Base-by-base conservation (phyloP, 2,797 vertebrate species). In the Miichthys miiuy region DNA sequence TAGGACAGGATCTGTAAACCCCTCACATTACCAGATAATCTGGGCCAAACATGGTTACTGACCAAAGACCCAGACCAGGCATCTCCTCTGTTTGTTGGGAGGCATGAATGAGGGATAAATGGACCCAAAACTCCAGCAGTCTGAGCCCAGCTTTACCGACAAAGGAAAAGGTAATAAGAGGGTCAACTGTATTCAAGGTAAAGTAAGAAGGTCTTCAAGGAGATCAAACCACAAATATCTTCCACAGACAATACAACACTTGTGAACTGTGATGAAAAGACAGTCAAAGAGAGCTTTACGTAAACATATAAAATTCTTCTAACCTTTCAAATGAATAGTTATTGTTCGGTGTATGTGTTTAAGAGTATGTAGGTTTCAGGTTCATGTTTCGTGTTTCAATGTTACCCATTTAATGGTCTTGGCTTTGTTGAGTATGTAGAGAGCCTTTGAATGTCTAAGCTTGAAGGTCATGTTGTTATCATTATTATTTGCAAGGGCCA, bases 401-500 rank as follows among this genome's bases (percentile, higher is more conserved):
- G 34, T 34, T 48, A 48, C 62, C 16, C 80, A 46, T 80, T 62
- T 54, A 72, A n/a, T 41, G 7, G 68, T 41, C n/a, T 50, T 52
- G 25, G 44, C 42, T 84, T 85, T 86, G 64, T 86, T 63, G 44
- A 27, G 51, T 72, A 75, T 61, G 27, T 47, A 63, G 12, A 76
- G 81, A 79, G 21, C 62, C 25, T 68, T 18, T 71, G 44, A 80
- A 84, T 80, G 57, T 65, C 27, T 54, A 14, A 14, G 71, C 41
- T 84, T 67, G 75, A 88, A 78, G 87, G 73, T 86, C 55, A 66
- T 75, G 65, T 83, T 61, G 42, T 38, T 38, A 38, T 38, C 34
- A 16, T 47, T 57, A 20, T 44, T 60, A 57, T 82, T 81, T 87
- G 74, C 80, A 80, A 89, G 80, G 80, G 72, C 80, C 89, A 76